phyloP scores from a whole-genome alignment of 2,113 vertebrate species.

The Sinocyclocheilus grahami region DNA sequence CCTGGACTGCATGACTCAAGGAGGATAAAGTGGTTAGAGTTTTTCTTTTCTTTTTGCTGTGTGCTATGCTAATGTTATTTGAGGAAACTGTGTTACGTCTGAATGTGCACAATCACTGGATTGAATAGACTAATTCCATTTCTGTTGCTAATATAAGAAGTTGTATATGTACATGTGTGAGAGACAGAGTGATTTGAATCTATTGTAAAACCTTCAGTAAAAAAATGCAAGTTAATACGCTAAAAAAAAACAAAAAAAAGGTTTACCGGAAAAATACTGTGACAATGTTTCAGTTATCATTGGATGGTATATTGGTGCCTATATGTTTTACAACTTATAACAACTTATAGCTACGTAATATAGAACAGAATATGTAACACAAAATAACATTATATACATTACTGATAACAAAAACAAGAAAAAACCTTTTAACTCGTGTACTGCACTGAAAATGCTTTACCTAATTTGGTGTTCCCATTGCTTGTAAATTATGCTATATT shows the following conservation, averaged over 20 bases:
- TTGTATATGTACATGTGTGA: constrained; percentile 26
- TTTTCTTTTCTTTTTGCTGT: constrained; percentile 67
- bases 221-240: background rate
- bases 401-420: background rate
- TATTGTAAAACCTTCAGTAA: background rate
- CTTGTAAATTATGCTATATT: too few relatives aligned
- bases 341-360: background rate
- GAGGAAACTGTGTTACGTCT: constrained; percentile 19
- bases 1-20: constrained; percentile 96
- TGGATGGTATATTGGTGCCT: background rate
- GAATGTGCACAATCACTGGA: constrained; percentile 15
- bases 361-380: too few relatives aligned
- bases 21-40: constrained; percentile 99
- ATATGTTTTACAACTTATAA: background rate
- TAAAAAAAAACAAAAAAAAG: background rate
- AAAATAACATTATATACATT: background rate
- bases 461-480: too few relatives aligned
- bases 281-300: background rate
- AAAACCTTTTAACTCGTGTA: background rate
- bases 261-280: background rate
- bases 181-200: background rate
- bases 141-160: constrained; percentile 21
- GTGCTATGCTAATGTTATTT: constrained; percentile 42
- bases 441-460: too few relatives aligned
- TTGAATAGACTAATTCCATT: constrained; percentile 22